Evolutionary conservation across 2,113 vertebrate genomes (phyloP).

Genomic region (Pachypanchax playfairii): DNA sequence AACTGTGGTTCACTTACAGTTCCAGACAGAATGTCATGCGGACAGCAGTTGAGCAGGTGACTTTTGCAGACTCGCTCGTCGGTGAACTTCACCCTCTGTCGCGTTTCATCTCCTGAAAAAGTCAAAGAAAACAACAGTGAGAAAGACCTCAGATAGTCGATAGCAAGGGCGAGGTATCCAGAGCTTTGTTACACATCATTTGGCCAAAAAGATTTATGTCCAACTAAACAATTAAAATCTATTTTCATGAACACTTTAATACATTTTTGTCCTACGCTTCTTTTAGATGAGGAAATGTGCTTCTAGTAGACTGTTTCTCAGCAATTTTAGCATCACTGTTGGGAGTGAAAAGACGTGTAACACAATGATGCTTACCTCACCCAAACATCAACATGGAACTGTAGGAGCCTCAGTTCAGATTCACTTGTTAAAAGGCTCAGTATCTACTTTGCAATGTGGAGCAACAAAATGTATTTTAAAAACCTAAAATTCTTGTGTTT

Average conservation of each 20-base stretch:
- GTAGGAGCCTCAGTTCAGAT: slow-evolving; percentile 29
- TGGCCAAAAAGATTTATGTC: slow-evolving; percentile 21
- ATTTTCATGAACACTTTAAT: background rate
- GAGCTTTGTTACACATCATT: slow-evolving; percentile 22
- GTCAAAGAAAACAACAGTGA: slow-evolving; percentile 78
- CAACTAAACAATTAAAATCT: slow-evolving; percentile 11
- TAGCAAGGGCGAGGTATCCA: slow-evolving; percentile 55
- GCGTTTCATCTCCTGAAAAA: slow-evolving; percentile 98
- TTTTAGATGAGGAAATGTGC: background rate
- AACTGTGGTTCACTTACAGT: slow-evolving; percentile 83
- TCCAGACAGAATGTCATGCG: slow-evolving; percentile 97
- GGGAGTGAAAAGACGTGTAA: slow-evolving; percentile 4
- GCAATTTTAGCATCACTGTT: background rate
- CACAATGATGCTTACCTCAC: slow-evolving; percentile 53
- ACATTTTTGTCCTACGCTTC: background rate
- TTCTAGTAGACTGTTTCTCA: background rate
- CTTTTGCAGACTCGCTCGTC: slow-evolving; percentile 99
- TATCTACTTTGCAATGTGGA: slow-evolving; percentile 18
- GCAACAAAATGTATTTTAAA: background rate
- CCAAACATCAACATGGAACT: slow-evolving; percentile 31
- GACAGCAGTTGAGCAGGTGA: slow-evolving; percentile 98
- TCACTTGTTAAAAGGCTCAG: slow-evolving; percentile 34
- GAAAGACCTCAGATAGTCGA: slow-evolving; percentile 61
- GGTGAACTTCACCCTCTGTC: slow-evolving; percentile 98
- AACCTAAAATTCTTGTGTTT: background rate